A percentile compares a stretch with the other conserved stretches of the same genome.
Conservation (phyloP, 2,113 vertebrate genomes). For the Pangasianodon hypophthalmus region DNA sequence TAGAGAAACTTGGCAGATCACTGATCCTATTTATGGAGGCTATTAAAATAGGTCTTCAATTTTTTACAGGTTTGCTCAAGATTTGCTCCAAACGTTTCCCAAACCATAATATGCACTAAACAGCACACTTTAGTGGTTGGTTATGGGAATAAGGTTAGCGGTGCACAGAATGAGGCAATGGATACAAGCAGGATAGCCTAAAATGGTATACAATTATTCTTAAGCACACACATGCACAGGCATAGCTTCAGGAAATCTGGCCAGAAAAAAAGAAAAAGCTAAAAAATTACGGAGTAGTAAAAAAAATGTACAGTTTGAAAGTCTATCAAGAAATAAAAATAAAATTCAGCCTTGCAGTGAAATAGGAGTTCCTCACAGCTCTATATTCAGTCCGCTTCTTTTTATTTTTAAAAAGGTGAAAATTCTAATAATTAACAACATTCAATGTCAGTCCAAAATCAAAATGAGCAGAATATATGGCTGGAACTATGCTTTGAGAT, state of each 20-base stretch:
- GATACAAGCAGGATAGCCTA: not conserved
- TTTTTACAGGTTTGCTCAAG: not conserved
- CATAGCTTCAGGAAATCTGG: not conserved
- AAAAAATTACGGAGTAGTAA: not conserved
- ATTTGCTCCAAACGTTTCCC: not conserved
- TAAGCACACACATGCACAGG: not conserved
- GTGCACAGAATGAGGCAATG: constrained; percentile 27
- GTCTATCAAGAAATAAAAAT: not conserved
- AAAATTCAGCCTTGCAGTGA: not conserved
- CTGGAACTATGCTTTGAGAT: not conserved
- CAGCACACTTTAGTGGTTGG: not conserved
- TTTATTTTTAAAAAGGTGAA: not conserved
- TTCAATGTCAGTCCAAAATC: not conserved
- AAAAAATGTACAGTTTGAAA: not conserved
- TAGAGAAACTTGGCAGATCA: constrained; percentile 1
- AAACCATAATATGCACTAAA: not conserved
- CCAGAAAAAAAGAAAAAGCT: not conserved
- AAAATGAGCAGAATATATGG: not conserved
- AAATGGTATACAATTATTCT: constrained; percentile 13
- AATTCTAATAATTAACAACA: not conserved
- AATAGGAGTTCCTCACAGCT: constrained; percentile 6
- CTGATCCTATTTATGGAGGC: constrained; percentile 29
- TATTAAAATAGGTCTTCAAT: constrained; percentile 15
- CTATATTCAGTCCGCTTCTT: not conserved
- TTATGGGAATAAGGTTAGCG: not conserved